These are phyloP conservation scores for Taxidea taxus DNA, from an alignment of 2,113 vertebrate genomes.

Conservation along the genomic window DNA sequence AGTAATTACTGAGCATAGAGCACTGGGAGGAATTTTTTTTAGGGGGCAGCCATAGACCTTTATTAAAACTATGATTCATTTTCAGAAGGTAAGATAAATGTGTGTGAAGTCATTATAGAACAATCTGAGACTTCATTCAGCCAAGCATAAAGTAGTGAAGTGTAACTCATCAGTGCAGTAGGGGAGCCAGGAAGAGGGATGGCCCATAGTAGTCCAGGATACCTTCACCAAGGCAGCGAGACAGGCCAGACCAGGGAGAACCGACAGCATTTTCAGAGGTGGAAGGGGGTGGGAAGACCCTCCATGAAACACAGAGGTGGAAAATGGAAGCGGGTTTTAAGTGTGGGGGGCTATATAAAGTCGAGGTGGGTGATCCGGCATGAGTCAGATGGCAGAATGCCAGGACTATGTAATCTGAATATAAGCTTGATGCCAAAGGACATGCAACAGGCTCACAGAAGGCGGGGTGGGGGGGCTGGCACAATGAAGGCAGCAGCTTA, in stretches of 20 bases:
- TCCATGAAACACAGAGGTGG: not conserved
- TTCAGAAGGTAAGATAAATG: not conserved
- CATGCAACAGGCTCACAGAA: not conserved
- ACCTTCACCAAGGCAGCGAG: not conserved
- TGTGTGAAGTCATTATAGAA: not conserved
- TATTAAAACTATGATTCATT: not conserved
- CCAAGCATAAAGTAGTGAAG: not conserved
- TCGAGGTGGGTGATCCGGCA: not conserved
- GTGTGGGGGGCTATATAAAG: not conserved
- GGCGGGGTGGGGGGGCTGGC: not conserved
- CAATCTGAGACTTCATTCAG: not conserved
- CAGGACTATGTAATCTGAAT: not conserved
- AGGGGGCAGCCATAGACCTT: not conserved
- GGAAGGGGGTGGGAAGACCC: not conserved
- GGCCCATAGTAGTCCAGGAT: not conserved
- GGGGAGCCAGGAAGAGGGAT: not conserved
- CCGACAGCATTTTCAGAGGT: not conserved
- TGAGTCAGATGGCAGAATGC: not conserved
- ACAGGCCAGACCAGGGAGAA: accelerated
- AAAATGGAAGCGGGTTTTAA: not conserved
- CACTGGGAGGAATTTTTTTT: not conserved
- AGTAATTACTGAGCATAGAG: not conserved
- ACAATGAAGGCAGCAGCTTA: not conserved
- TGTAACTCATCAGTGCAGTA: not conserved
- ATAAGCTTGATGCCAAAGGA: not conserved